Base-by-base conservation (phyloP, 2,797 vertebrate genomes). In the Chaunax sp. region DNA sequence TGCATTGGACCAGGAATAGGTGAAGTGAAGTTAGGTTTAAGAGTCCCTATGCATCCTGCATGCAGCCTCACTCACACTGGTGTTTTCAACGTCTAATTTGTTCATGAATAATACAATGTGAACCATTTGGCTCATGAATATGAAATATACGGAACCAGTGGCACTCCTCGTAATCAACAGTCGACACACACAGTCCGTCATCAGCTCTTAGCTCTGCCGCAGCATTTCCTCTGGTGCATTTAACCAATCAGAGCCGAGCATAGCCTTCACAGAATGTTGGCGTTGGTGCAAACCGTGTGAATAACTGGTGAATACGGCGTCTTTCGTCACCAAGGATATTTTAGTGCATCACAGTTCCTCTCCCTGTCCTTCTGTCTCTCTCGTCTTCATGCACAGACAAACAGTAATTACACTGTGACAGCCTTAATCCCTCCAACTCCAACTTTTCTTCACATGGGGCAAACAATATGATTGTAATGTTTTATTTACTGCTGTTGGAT, bases 111-210 rank as follows among this genome's bases (percentile, higher is more conserved):
- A 92, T 90, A 89, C 92, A 92, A 86, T 77, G 66, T 64, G 84
- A 86, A 87, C 90, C 91, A 92, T 93, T 93, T 92, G 90, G 89
- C 87, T 93, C 85, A 92, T 93, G 89, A 93, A 91, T 92, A 89
- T 92, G 83, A 93, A 91, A 87, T 85, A 81, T 81, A 83, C 69
- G 77, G 86, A 91, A 91, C 82, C 81, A 85, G 87, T 89, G 85
- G 75, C 90, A 90, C 87, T 80, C 82, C 86, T 74, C 57, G 60
- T 87, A 88, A 92, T 93, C 87, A 90, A 83, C 88, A 90, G 88
- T 90, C 84, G 65, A 80, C 83, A 78, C 87, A 90, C 87, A 81
- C 74, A 77, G 71, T 58, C 70, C 67, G 23, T 73, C 69, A 20
- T 73, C 65, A 46, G 74, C 81, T 72, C 74, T 54, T 26, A 63